Conservation (phyloP, 1,140 invertebrate genomes). For the Drosophila triauraria region DNA sequence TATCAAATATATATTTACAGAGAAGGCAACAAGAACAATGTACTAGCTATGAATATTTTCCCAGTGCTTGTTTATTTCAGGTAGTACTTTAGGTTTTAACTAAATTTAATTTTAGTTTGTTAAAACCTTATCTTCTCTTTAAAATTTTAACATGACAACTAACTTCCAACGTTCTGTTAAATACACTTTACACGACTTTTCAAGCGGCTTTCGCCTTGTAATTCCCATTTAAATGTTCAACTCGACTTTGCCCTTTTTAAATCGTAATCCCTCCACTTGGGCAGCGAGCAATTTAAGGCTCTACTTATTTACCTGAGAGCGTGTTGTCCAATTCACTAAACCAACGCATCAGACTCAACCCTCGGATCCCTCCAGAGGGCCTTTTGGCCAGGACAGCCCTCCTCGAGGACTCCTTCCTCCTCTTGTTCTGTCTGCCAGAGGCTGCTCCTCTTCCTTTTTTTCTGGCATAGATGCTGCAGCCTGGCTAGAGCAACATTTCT, state of each 20-base stretch:
- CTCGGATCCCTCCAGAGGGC: conserved; percentile 28
- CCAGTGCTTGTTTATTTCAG: background rate
- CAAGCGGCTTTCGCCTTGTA: conserved; percentile 5
- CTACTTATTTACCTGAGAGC: conserved; percentile 67
- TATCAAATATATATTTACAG: background rate
- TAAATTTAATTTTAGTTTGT: too few species aligned
- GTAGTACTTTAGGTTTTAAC: too few species aligned
- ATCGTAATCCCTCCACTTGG: conserved; percentile 18
- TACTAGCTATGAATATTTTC: background rate
- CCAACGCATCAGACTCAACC: conserved; percentile 36
- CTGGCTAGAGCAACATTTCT: conserved; percentile 66
- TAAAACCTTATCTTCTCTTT: background rate
- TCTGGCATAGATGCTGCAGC: conserved; percentile 26
- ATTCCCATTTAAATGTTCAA: conserved; percentile 12
- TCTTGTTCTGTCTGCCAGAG: conserved; percentile 15
- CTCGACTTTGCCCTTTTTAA: conserved; percentile 23
- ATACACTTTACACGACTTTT: conserved; percentile 9
- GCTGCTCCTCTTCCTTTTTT: background rate
- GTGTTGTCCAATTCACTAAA: conserved; percentile 60
- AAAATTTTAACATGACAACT: background rate
- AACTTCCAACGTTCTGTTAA: background rate
- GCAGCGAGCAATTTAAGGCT: conserved; percentile 34
- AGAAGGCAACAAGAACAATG: background rate
- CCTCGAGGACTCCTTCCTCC: conserved; percentile 23
- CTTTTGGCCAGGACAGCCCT: conserved; percentile 54